Conservation (phyloP, 2,888 invertebrate species). For the Iphiclides podalirius region DNA sequence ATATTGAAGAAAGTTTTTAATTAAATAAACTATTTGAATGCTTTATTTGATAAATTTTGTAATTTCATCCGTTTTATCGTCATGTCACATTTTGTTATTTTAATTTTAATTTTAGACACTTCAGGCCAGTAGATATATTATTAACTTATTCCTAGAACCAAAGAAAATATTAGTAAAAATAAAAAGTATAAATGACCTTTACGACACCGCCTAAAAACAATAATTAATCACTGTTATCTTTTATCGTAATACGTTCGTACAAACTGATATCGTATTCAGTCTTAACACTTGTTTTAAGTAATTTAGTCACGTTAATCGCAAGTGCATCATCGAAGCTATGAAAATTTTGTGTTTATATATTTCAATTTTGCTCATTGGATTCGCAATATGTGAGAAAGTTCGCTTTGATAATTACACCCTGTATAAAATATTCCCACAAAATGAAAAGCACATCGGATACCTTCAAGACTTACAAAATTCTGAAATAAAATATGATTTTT, state of each 20-base stretch:
- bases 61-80: not conserved
- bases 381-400: constrained; percentile 40
- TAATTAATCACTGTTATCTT: constrained; percentile 1
- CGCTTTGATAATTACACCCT: constrained; percentile 67
- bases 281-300: constrained; percentile 3
- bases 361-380: constrained; percentile 18
- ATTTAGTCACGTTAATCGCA: constrained; percentile 1
- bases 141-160: too few species aligned
- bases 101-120: too few species aligned
- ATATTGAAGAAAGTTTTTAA: constrained; percentile 1
- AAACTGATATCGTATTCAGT: constrained; percentile 8
- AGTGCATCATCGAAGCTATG: constrained; percentile 3
- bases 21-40: not conserved
- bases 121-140: too few species aligned
- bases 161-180: too few species aligned
- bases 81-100: not conserved
- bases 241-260: constrained; percentile 6
- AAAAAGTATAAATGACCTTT: not conserved
- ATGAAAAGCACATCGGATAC: constrained; percentile 61
- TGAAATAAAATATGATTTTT: constrained; percentile 65
- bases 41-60: not conserved
- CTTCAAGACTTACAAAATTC: constrained; percentile 66
- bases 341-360: constrained; percentile 1
- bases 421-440: constrained; percentile 76
- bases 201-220: not conserved